Evolutionary conservation across 2,797 vertebrate genomes (phyloP), one percentile per base, ranked within the genome.

Genomic region (Pelodytes ibericus): DNA sequence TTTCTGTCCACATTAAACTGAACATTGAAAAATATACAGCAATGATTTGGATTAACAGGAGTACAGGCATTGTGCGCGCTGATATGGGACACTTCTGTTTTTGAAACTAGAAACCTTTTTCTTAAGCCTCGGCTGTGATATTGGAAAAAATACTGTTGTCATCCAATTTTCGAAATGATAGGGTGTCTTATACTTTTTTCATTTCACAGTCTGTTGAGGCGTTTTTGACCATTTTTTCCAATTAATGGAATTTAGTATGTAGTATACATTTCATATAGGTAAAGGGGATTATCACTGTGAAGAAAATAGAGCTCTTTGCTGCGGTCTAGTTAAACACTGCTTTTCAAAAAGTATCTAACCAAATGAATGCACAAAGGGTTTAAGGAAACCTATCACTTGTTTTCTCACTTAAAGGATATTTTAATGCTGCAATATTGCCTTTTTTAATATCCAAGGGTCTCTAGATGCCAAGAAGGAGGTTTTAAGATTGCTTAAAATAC

Each of bases 381-480:
- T 47, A 25, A 73, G 26, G 25, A 77, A 76, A 75, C 76, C 80
- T 81, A 25, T 31, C 72, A 1, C 60, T 41, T n/a, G 29, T 76
- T 83, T 85, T 85, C 77, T 86, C 41, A 4, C 31, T 30, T 59
- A 26, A 58, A 51, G 29, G 33, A 74, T 56, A 13, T 69, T 79
- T 68, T 74, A 68, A 29, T 20, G 18, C 69, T 83, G 73, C 65
- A 71, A 71, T 39, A 61, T 71, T 75, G 64, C 53, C 51, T 27
- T 36, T 39, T 56, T 71, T 78, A 72, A 63, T 53, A 79, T 80
- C 71, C 72, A 80, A 87, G 84, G 87, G 87, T 77, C 85, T 89
- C 86, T 87, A 81, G 84, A 86, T 83, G 56, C 78, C 53, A 78
- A 53, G 81, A 81, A 84, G 77, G 82, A 88, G 70, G 77, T 87